Evolutionary conservation across 2,888 invertebrate species (phyloP).

Genomic region (Dryobotodes eremita): DNA sequence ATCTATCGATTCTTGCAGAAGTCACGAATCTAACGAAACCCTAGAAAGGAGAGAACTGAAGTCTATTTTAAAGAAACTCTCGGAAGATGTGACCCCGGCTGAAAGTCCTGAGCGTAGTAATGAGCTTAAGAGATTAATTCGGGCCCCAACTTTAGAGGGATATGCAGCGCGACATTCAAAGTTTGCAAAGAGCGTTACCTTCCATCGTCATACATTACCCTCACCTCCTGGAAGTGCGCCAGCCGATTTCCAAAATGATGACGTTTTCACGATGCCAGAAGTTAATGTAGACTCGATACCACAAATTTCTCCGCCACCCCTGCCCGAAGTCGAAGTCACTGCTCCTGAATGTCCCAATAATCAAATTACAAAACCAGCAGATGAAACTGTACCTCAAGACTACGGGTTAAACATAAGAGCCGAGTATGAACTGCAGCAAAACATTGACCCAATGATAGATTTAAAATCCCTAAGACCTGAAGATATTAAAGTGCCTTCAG

Average conservation of each 20-base stretch:
- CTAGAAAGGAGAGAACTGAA: constrained; percentile 95
- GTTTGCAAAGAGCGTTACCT: constrained; percentile 96
- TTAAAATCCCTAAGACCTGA: constrained; percentile 87
- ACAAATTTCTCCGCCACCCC: constrained; percentile 69
- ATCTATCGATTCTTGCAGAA: constrained; percentile 83
- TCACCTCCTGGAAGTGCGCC: constrained; percentile 93
- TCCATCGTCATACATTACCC: constrained; percentile 95
- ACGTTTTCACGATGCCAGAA: constrained; percentile 84
- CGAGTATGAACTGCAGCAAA: constrained; percentile 80
- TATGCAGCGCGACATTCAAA: constrained; percentile 97
- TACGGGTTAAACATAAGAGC: constrained; percentile 77
- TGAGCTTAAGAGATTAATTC: constrained; percentile 93
- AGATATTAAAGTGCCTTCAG: constrained; percentile 89
- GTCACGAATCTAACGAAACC: constrained; percentile 94
- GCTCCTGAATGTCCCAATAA: constrained; percentile 69
- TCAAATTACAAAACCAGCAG: constrained; percentile 71
- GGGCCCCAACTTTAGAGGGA: constrained; percentile 96
- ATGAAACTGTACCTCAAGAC: constrained; percentile 70
- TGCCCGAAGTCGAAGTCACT: constrained; percentile 66
- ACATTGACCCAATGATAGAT: constrained; percentile 80
- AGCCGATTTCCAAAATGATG: constrained; percentile 78
- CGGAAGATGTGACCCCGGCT: constrained; percentile 91
- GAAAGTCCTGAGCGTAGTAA: constrained; percentile 88
- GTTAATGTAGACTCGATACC: constrained; percentile 66
- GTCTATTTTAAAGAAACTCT: constrained; percentile 96